Percentiles rank a stretch among this genome's conserved stretches.
These are phyloP conservation scores for Mactromeris polynyma DNA, from an alignment of 2,888 invertebrate genomes.

Conservation along the genomic window DNA sequence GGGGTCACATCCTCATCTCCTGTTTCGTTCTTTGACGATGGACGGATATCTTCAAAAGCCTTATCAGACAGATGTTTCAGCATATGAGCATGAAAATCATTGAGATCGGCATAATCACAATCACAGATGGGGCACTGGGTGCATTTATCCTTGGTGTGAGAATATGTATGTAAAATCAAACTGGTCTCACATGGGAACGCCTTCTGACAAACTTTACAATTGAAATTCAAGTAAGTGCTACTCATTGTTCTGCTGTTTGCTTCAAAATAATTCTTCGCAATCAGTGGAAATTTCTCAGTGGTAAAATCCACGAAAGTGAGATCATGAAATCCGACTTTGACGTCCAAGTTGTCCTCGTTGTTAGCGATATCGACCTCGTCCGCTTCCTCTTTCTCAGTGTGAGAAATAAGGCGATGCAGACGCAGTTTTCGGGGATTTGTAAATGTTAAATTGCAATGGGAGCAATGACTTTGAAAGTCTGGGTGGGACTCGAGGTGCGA, in stretches of 20 bases:
- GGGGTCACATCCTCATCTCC: constrained; percentile 67
- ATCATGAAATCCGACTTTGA: constrained; percentile 88
- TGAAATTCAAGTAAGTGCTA: constrained; percentile 84
- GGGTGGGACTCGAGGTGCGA: constrained; percentile 91
- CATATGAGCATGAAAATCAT: constrained; percentile 82
- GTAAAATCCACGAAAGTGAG: constrained; percentile 93
- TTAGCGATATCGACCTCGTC: not conserved
- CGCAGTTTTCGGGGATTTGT: constrained; percentile 91
- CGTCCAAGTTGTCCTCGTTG: constrained; percentile 42
- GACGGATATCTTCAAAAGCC: constrained; percentile 76
- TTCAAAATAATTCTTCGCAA: constrained; percentile 92
- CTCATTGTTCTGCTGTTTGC: constrained; percentile 88
- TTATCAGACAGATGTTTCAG: constrained; percentile 81
- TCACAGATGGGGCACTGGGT: constrained; percentile 85
- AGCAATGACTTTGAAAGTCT: constrained; percentile 90
- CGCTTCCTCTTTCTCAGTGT: constrained; percentile 82
- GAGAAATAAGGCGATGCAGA: constrained; percentile 91
- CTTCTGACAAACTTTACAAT: constrained; percentile 85
- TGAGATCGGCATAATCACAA: constrained; percentile 90
- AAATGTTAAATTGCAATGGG: constrained; percentile 92
- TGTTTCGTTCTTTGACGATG: constrained; percentile 59
- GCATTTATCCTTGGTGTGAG: constrained; percentile 80
- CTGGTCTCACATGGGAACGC: constrained; percentile 86
- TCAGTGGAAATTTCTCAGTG: constrained; percentile 92
- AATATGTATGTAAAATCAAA: constrained; percentile 83